Conservation (phyloP, 1,140 invertebrate genomes). For the Drosophila repletoides region DNA sequence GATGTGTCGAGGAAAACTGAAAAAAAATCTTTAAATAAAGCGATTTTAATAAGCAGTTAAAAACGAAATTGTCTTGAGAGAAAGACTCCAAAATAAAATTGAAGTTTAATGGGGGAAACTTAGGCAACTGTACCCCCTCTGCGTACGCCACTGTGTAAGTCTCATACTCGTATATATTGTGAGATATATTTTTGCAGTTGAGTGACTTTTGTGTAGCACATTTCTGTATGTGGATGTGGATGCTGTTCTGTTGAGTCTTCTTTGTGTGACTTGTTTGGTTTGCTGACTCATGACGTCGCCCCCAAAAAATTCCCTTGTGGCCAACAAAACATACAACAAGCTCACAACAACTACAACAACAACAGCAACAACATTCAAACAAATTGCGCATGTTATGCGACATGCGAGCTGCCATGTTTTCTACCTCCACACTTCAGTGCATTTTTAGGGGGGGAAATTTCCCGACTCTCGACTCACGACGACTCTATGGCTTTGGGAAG, state of each 20-base stretch:
- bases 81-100: too few species aligned
- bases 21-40: too few species aligned
- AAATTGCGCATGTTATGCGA: slow-evolving; percentile 72
- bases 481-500: too few species aligned
- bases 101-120: too few species aligned
- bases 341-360: slow-evolving; percentile 16
- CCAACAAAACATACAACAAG: slow-evolving; percentile 50
- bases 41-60: too few species aligned
- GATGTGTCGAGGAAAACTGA: too few species aligned
- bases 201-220: slow-evolving; percentile 54
- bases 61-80: too few species aligned
- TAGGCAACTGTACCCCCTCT: too few species aligned
- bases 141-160: too few species aligned
- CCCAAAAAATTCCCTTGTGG: slow-evolving; percentile 56
- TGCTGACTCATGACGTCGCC: slow-evolving; percentile 72
- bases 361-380: slow-evolving; percentile 47
- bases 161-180: slow-evolving; percentile 14
- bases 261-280: slow-evolving; percentile 61
- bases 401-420: slow-evolving; percentile 73
- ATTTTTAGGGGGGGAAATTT: not conserved
- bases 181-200: slow-evolving; percentile 77
- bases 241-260: slow-evolving; percentile 21
- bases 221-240: slow-evolving; percentile 19
- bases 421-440: slow-evolving; percentile 18
- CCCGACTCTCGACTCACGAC: too few species aligned